phyloP scores from a whole-genome alignment of 2,888 invertebrate species.

The Crioceris asparagi region DNA sequence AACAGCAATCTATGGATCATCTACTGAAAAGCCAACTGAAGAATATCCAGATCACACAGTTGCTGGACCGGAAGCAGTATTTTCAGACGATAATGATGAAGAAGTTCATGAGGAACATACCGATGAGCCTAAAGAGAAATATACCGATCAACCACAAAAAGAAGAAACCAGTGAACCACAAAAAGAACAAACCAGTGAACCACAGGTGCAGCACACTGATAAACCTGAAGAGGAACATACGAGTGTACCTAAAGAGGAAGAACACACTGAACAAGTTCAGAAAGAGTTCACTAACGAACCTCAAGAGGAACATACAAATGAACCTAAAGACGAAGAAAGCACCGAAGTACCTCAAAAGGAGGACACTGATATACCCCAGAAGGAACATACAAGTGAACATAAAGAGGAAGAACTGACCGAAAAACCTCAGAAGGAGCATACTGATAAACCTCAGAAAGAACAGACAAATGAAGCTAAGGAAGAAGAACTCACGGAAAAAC shows the following conservation, averaged over 20 bases:
- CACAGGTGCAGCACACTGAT: background rate
- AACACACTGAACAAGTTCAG: background rate
- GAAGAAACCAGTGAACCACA: constrained; percentile 1
- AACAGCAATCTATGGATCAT: constrained; percentile 3
- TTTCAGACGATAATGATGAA: constrained; percentile 1
- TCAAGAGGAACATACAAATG: constrained; percentile 1
- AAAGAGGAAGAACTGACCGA: constrained; percentile 10
- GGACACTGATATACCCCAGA: too few species aligned
- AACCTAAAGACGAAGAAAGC: constrained; percentile 7
- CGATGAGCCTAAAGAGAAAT: constrained; percentile 3
- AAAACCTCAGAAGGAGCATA: constrained; percentile 7
- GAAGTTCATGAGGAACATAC: constrained; percentile 7
- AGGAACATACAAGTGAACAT: background rate
- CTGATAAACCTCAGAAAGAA: constrained; percentile 1
- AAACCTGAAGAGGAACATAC: background rate
- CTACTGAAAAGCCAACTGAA: too few species aligned
- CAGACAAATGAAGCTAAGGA: background rate
- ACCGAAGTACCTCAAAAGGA: constrained; percentile 11
- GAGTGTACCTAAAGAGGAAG: background rate
- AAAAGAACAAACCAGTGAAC: constrained; percentile 6
- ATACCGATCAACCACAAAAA: background rate
- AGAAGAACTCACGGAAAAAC: constrained; percentile 11
- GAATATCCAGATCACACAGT: too few species aligned
- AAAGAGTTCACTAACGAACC: constrained; percentile 5
- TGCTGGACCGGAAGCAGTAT: too few species aligned